Evolutionary conservation across 2,113 vertebrate species (phyloP), one percentile per base, ranked within the genome.

Genomic region (Dolichallabes microphthalmus): DNA sequence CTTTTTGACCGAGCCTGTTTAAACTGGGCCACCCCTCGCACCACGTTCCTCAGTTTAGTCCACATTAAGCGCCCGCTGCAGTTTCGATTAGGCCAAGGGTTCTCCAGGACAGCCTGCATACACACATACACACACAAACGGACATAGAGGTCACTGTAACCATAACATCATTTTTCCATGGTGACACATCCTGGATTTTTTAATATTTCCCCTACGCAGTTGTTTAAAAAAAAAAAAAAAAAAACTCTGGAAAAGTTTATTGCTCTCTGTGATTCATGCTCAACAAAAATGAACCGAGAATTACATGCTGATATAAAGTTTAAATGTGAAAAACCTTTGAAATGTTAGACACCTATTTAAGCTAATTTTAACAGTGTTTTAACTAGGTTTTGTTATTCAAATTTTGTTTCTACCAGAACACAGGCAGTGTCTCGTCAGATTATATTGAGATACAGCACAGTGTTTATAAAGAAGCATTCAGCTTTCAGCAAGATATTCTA

Each of bases 31-130:
- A 97, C 95, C 73, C 97, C 97, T 35, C 88, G 94, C 30, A 99
- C 87, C 75, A 99, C 95, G 32, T 98, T 98, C 12, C 97, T 95
- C 76, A 99, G 91, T 90, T 99, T 99, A 83, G 96, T 98, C 98
- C 98, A 99, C 89, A 99, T 96, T 89, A 98, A 98, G 84, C 94
- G 93, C 60, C 98, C 97, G 61, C 98, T 97, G n/a, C 96, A 96
- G 89, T 96, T 98, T 86, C 95, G 94, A 86, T 96, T 97, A 3
- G 98, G 98, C 98, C 98, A 99, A 0, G 96, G 94, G 88, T 96
- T 97, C 91, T 99, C 97, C 88, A 99, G 91, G 90, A 97, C 97
- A 0, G 97, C 97, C 98, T 99, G 39, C 14, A 71, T 0, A 32
- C 66, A 84, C 78, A 39, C 50, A 58, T 19, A 55, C 68, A 58